Percentiles rank a stretch among this genome's conserved stretches.
These are phyloP conservation scores for Typhlichthys subterraneus DNA, from an alignment of 2,797 vertebrate genomes.

Conservation along the genomic window DNA sequence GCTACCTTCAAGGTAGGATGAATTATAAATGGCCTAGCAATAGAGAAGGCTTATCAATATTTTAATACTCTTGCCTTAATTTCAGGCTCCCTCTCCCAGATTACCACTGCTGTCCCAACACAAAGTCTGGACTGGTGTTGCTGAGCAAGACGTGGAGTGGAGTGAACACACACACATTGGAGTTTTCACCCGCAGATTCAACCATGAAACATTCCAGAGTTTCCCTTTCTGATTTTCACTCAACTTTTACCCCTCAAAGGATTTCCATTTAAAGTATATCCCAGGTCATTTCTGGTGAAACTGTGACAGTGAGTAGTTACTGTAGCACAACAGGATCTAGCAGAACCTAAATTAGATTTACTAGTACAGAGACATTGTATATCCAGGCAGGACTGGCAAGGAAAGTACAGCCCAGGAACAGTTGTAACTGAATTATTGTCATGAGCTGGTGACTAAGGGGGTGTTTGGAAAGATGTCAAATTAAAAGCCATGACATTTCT, in stretches of 20 bases:
- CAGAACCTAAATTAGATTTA: not conserved
- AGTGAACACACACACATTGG: constrained; percentile 2
- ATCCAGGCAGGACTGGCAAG: not conserved
- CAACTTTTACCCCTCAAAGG: not conserved
- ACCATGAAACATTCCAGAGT: constrained; percentile 12
- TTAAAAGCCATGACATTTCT: constrained; percentile 42
- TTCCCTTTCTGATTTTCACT: constrained; percentile 1
- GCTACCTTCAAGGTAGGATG: constrained; percentile 90
- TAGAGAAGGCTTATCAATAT: constrained; percentile 92
- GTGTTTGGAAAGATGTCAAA: constrained; percentile 40
- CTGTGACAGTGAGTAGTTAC: not conserved
- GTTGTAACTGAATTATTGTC: not conserved
- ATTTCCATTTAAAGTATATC: not conserved
- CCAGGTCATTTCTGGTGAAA: constrained; percentile 3
- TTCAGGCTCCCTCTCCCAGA: constrained; percentile 78
- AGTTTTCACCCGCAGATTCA: constrained; percentile 6
- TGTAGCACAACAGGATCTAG: not conserved
- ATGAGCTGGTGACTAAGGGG: not conserved
- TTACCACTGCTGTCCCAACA: constrained; percentile 61
- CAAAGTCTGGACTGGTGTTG: constrained; percentile 57
- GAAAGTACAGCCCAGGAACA: constrained; percentile 3
- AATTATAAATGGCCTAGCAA: constrained; percentile 90
- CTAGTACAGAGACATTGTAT: not conserved
- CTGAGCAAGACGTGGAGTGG: constrained; percentile 26
- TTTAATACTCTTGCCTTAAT: constrained; percentile 90